Evolutionary conservation across 2,113 vertebrate species (phyloP).

Genomic region (Chaetodon trifascialis): DNA sequence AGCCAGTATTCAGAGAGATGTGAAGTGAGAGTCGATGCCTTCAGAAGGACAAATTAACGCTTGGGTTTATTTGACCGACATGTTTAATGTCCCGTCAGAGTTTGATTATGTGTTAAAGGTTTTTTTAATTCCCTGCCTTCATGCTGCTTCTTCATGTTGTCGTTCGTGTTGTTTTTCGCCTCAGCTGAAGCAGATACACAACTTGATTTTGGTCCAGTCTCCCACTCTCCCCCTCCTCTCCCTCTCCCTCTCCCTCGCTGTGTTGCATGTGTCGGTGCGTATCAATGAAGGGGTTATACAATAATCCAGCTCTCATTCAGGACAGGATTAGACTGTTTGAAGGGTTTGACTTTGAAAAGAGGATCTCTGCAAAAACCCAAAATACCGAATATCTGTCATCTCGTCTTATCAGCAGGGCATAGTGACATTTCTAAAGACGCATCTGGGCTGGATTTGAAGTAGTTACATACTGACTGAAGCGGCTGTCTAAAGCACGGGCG

Average conservation of each 20-base stretch:
- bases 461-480: slow-evolving; percentile 69
- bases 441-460: slow-evolving; percentile 77
- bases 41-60: not conserved
- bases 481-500: slow-evolving; percentile 46
- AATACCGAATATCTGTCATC: slow-evolving; percentile 78
- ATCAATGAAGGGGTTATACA: slow-evolving; percentile 68
- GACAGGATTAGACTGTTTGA: slow-evolving; percentile 79
- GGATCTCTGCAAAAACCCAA: slow-evolving; percentile 69
- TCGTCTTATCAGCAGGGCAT: slow-evolving; percentile 60
- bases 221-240: not conserved
- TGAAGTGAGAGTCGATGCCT: slow-evolving; percentile 7
- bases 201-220: slow-evolving; percentile 43
- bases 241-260: slow-evolving; percentile 6
- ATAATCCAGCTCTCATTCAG: slow-evolving; percentile 80
- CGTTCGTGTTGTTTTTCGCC: slow-evolving; percentile 13
- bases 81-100: not conserved
- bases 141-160: slow-evolving; percentile 12
- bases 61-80: not conserved
- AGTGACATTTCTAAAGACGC: slow-evolving; percentile 76
- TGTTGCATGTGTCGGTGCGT: slow-evolving; percentile 52
- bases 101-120: slow-evolving; percentile 5
- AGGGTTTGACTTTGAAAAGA: slow-evolving; percentile 73
- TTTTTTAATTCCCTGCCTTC: not conserved
- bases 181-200: slow-evolving; percentile 34
- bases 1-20: not conserved